Conservation (phyloP, 2,888 invertebrate genomes). For the Arctia plantaginis region DNA sequence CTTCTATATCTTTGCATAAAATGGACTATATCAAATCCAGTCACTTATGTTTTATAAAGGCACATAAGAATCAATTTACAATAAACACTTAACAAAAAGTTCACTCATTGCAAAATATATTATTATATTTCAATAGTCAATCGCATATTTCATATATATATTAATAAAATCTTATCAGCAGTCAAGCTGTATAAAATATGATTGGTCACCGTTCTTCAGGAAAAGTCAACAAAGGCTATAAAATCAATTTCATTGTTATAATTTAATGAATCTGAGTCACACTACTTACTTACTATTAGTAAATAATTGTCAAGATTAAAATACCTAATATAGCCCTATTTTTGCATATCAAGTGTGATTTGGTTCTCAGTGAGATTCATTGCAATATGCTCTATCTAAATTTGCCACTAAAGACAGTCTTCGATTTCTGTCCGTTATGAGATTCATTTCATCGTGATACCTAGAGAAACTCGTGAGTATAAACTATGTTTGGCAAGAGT, state of each 20-base stretch:
- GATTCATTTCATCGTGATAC: conserved; percentile 55
- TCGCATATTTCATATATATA: conserved; percentile 27
- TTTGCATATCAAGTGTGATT: conserved; percentile 39
- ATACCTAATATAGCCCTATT: conserved; percentile 34
- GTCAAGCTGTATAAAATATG: conserved; percentile 50
- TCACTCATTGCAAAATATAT: conserved; percentile 69
- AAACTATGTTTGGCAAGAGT: conserved; percentile 70
- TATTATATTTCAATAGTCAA: conserved; percentile 48
- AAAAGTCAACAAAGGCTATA: conserved; percentile 50
- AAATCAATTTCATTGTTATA: conserved; percentile 39
- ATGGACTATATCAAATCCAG: conserved; percentile 81
- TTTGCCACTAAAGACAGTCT: conserved; percentile 75
- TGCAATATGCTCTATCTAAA: conserved; percentile 57
- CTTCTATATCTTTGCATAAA: conserved; percentile 69
- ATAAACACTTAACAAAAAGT: conserved; percentile 71
- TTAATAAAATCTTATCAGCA: conserved; percentile 46
- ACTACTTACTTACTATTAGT: conserved; percentile 40
- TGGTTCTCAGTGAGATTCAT: conserved; percentile 62
- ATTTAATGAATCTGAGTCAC: conserved; percentile 42
- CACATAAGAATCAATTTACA: conserved; percentile 84
- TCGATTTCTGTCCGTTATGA: conserved; percentile 61
- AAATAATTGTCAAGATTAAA: conserved; percentile 39
- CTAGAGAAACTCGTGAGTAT: conserved; percentile 53
- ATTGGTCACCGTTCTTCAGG: conserved; percentile 42
- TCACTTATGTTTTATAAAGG: conserved; percentile 79